A percentile compares a stretch with the other conserved stretches of the same genome.
Conservation (phyloP, 2,113 vertebrate species). For the Theristicus caerulescens region DNA sequence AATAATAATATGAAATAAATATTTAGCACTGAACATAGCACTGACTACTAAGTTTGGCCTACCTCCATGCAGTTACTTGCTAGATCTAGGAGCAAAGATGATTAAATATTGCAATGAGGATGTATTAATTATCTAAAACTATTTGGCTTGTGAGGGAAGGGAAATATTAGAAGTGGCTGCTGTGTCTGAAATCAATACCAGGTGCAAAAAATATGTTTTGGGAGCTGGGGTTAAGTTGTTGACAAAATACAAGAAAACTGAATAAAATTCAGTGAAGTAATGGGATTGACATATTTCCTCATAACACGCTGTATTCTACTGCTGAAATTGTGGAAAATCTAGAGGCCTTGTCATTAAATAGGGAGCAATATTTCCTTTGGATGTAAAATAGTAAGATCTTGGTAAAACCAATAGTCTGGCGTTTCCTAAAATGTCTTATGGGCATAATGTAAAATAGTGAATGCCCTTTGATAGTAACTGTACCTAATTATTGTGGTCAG, state of each 20-base stretch:
- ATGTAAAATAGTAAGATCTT: neutral
- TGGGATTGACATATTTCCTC: neutral
- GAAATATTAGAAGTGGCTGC: neutral
- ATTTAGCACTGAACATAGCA: neutral
- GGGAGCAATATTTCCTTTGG: neutral
- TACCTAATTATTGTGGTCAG: too few relatives aligned
- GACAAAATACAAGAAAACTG: neutral
- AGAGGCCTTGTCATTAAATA: too few relatives aligned
- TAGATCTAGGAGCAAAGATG: neutral
- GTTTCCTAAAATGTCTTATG: neutral
- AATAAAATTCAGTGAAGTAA: neutral
- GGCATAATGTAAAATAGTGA: neutral
- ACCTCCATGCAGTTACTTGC: neutral
- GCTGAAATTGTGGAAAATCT: neutral
- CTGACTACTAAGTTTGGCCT: neutral
- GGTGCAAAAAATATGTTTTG: neutral
- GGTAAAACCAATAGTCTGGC: neutral
- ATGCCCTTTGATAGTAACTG: neutral
- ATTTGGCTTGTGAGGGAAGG: neutral
- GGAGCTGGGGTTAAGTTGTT: neutral
- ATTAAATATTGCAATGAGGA: neutral
- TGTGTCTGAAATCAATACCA: neutral
- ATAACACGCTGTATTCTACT: neutral
- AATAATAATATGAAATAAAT: neutral
- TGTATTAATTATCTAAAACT: neutral